Evolutionary conservation across 2,888 invertebrate species (phyloP), one percentile per base, ranked within the genome.

Genomic region (Xestia rhomboidea): DNA sequence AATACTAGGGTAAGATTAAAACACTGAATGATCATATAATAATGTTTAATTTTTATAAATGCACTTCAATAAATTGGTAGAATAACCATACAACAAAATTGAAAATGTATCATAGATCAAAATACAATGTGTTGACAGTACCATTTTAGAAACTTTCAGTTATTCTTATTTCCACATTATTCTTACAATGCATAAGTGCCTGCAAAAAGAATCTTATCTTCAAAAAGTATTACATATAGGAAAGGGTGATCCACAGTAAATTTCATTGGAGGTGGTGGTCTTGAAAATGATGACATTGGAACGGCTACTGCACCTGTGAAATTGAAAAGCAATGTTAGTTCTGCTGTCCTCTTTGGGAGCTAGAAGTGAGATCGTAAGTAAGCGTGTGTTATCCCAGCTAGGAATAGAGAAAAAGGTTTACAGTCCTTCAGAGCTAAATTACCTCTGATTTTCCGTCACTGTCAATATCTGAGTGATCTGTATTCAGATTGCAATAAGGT

Each of bases 161-260:
- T 27, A 60, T 30, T 60, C 15, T 46, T 34, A 57, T n/a, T 49
- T 27, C 1, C 3, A 27, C 8, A 41, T 66, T 2, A 21, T 6
- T 60, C 38, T 75, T 81, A 82, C 15, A 64, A 51, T n/a, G 18
- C 71, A 54, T 73, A 89, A 11, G 81, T 87, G 64, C 89, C 89
- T 7, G 82, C 76, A 74, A 90, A 90, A 18, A 90, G 27, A 18
- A 84, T 63, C 74, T 88, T 90, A 44, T 90, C 90, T 69, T 87
- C 57, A 21, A 81, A 72, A 24, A 90, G 77, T 67, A 90, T 89
- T 4, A 81, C 5, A 18, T 86, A 89, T 13, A 90, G 54, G 70
- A 88, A 87, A 4, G 89, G 90, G 41, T 72, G 90, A 67, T 89
- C 87, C 34, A 82, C 86, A 24, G 69, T 83, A 38, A 89, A 88